These are phyloP conservation scores for Tenthredo distinguenda DNA, from an alignment of 2,888 invertebrate genomes.

Conservation along the genomic window DNA sequence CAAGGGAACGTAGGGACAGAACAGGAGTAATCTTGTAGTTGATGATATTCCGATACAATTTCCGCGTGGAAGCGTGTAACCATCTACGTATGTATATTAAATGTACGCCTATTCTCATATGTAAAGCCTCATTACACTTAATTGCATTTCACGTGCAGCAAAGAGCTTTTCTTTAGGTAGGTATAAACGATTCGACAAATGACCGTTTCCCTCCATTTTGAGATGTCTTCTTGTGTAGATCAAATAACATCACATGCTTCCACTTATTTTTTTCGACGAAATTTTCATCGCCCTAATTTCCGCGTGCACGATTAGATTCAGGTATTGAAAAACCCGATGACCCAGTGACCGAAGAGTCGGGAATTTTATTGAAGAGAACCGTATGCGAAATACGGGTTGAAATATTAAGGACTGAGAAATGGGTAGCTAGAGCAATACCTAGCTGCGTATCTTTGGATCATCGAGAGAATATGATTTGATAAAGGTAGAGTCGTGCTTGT, in stretches of 20 bases:
- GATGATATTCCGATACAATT: constrained; percentile 40
- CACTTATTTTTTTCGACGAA: too few species aligned
- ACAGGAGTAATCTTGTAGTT: constrained; percentile 25
- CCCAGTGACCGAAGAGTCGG: too few species aligned
- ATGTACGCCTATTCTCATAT: neutral
- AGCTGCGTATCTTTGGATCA: constrained; percentile 1
- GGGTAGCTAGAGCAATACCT: neutral
- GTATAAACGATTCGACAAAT: neutral
- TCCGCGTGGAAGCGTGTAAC: neutral
- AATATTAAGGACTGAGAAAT: neutral
- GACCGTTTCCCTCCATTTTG: neutral
- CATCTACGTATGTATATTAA: neutral
- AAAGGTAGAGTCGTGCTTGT: neutral
- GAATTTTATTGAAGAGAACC: neutral
- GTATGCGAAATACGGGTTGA: neutral
- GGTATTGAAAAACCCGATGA: neutral
- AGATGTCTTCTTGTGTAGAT: too few species aligned
- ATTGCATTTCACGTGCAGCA: neutral
- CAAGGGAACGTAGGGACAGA: constrained; percentile 8
- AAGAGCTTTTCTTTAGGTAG: neutral
- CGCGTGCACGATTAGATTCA: neutral
- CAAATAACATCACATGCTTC: too few species aligned
- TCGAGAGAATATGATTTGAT: constrained; percentile 26
- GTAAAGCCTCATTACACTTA: constrained; percentile 6
- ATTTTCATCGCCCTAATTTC: neutral